Percentiles rank a stretch among this genome's conserved stretches.
These are phyloP conservation scores for Clarias pachynema DNA, from an alignment of 2,797 vertebrate species.

Conservation along the genomic window DNA sequence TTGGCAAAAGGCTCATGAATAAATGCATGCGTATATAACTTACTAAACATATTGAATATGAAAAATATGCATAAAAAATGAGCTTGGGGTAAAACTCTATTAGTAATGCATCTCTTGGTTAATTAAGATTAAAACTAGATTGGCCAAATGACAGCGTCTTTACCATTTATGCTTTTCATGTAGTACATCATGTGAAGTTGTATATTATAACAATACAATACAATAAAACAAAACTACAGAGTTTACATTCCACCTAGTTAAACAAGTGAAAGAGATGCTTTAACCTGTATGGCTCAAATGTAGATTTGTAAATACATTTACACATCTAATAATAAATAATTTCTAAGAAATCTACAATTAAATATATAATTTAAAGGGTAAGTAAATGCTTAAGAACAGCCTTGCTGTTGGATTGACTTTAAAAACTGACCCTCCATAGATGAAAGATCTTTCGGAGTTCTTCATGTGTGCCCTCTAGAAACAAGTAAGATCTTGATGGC, in stretches of 20 bases:
- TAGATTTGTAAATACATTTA: not conserved
- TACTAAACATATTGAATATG: not conserved
- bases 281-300: not conserved
- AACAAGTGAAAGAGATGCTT: not conserved
- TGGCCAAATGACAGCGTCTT: not conserved
- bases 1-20: not conserved
- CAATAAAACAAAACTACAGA: not conserved
- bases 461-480: slow-evolving; percentile 87
- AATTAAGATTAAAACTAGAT: not conserved
- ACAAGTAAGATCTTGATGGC: slow-evolving; percentile 86
- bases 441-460: slow-evolving; percentile 92
- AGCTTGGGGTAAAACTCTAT: not conserved
- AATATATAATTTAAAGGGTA: not conserved
- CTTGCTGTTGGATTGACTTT: not conserved
- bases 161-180: not conserved
- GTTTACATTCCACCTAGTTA: not conserved
- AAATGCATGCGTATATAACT: not conserved
- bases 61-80: not conserved
- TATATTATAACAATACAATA: too few species aligned
- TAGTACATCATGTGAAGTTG: not conserved
- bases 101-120: not conserved
- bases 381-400: not conserved
- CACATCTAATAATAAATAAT: not conserved
- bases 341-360: not conserved
- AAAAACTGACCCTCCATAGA: slow-evolving; percentile 87